Percentiles rank a stretch among this genome's conserved stretches.
Evolutionary conservation across 1,140 invertebrate species (phyloP).

Genomic region (Berghia stephanieae): DNA sequence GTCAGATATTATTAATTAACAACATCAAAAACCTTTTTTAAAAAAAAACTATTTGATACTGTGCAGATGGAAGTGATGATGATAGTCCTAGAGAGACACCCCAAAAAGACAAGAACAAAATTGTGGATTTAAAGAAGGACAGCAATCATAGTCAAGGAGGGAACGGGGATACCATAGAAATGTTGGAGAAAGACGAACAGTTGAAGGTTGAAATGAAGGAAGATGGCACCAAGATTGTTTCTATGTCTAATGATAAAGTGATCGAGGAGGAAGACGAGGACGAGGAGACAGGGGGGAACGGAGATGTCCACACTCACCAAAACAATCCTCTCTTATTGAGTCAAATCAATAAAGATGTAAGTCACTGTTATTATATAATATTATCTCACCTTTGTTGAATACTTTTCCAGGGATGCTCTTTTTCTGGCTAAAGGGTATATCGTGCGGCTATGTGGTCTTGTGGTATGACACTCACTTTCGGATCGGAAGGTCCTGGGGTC

Average conservation of each 20-base stretch:
- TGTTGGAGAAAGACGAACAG: neutral
- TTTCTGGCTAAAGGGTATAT: no score
- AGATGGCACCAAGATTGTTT: conserved; percentile 9
- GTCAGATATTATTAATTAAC: no score
- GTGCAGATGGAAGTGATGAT: conserved; percentile 25
- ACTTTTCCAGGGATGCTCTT: no score
- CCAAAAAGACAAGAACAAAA: neutral
- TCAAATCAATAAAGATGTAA: conserved; percentile 24
- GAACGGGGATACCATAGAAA: neutral
- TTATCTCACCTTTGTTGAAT: no score
- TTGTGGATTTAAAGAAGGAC: neutral
- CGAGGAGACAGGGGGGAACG: neutral
- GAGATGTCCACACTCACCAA: neutral
- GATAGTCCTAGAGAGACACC: conserved; percentile 20
- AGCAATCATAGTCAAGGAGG: neutral
- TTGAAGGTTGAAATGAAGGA: neutral
- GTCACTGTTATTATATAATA: no score
- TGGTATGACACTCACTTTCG: no score
- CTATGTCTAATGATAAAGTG: no score
- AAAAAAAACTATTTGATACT: no score
- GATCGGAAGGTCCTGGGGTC: no score
- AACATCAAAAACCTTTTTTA: no score
- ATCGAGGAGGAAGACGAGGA: neutral
- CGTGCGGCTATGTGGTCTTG: no score
- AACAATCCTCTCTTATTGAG: conserved; percentile 12